Evolutionary conservation across 2,888 invertebrate species (phyloP).

Genomic region (Alentia gelatinosa): DNA sequence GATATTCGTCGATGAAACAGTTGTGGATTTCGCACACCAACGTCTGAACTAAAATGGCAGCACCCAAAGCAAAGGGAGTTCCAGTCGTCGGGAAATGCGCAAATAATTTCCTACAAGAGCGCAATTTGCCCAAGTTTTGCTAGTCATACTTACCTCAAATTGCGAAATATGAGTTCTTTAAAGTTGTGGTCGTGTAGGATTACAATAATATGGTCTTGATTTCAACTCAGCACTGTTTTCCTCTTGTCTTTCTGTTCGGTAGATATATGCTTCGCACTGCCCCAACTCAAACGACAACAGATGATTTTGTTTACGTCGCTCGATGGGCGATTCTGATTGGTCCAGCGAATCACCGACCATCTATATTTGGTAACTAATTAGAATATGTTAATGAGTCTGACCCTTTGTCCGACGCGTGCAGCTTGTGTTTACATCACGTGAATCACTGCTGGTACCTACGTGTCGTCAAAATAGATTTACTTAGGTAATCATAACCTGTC

Average conservation of each 20-base stretch:
- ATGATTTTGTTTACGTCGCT: slow-evolving; percentile 39
- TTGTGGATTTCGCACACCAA: background rate
- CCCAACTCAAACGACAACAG: slow-evolving; percentile 28
- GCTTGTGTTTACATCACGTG: slow-evolving; percentile 32
- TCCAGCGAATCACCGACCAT: background rate
- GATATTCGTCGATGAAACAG: background rate
- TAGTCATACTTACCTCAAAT: background rate
- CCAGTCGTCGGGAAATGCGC: too few relatives aligned
- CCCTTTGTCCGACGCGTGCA: slow-evolving; percentile 39
- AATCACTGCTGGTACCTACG: background rate
- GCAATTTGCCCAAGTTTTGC: background rate
- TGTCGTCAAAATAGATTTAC: too few relatives aligned
- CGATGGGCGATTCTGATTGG: slow-evolving; percentile 43
- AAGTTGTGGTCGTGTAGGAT: background rate
- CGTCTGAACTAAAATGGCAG: slow-evolving; percentile 13
- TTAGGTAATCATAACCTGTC: too few relatives aligned
- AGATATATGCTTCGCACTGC: background rate
- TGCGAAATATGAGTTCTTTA: background rate
- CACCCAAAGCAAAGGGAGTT: background rate
- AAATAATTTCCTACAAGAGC: background rate
- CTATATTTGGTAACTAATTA: slow-evolving; percentile 51
- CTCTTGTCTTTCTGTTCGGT: background rate
- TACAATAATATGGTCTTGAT: background rate
- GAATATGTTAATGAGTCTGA: slow-evolving; percentile 51
- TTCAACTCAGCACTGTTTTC: background rate